Evolutionary conservation across 2,888 invertebrate genomes (phyloP).

Genomic region (Phrixothrix hirtus): DNA sequence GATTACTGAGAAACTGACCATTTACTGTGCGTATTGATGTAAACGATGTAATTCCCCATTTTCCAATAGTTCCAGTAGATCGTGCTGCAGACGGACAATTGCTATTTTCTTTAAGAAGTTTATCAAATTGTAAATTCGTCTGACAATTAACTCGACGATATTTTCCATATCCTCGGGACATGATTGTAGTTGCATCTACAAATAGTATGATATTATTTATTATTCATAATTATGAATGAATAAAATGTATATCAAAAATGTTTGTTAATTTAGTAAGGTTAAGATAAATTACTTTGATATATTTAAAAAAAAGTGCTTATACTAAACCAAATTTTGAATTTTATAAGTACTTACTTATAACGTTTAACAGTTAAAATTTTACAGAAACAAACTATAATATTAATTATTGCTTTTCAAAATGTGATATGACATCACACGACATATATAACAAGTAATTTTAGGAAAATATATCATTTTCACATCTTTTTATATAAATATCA

Average conservation of each 20-base stretch:
- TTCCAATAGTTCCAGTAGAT: constrained; percentile 88
- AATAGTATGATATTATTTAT: no score
- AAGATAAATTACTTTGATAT: no score
- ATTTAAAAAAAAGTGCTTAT: no score
- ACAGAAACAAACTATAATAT: constrained; percentile 1
- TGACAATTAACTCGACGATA: constrained; percentile 55
- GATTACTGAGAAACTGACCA: constrained; percentile 64
- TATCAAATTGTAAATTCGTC: constrained; percentile 68
- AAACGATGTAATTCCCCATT: constrained; percentile 94
- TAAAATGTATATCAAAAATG: no score
- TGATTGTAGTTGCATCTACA: constrained; percentile 32
- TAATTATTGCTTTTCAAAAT: constrained; percentile 12
- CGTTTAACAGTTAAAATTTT: constrained; percentile 6
- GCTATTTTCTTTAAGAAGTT: constrained; percentile 73
- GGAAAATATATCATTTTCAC: constrained; percentile 9
- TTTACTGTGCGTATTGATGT: constrained; percentile 84
- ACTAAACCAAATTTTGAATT: neutral
- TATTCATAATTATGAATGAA: no score
- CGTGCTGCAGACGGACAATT: constrained; percentile 87
- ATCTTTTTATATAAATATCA: constrained; percentile 4
- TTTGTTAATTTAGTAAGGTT: constrained; percentile 7
- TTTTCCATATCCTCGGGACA: constrained; percentile 59
- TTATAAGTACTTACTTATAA: constrained; percentile 8
- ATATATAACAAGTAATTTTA: constrained; percentile 8
- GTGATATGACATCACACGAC: constrained; percentile 18